Evolutionary conservation across 2,113 vertebrate genomes (phyloP).

Genomic region (Malurus cyaneus): DNA sequence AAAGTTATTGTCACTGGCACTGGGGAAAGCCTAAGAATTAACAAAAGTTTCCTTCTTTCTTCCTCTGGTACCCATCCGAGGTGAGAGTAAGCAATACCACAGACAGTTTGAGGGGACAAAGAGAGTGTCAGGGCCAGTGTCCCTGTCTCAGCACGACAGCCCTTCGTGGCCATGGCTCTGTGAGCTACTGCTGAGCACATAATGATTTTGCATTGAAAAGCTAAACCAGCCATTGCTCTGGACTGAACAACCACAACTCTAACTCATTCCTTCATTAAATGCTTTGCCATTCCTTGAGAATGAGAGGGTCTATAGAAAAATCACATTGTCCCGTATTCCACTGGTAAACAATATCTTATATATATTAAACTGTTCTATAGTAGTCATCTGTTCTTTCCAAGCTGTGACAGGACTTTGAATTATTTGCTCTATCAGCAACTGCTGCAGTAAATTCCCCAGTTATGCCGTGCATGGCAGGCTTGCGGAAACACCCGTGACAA

Average conservation of each 20-base stretch:
- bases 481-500: slow-evolving; percentile 35
- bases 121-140: not conserved
- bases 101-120: not conserved
- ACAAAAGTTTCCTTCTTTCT: not conserved
- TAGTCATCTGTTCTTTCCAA: slow-evolving; percentile 50
- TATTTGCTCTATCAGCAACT: slow-evolving; percentile 22
- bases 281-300: slow-evolving; percentile 21
- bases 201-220: not conserved
- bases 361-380: slow-evolving; percentile 12
- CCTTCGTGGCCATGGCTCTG: not conserved
- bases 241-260: not conserved
- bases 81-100: not conserved
- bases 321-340: not conserved
- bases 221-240: not conserved
- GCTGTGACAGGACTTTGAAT: slow-evolving; percentile 45
- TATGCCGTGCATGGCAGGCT: not conserved
- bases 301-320: slow-evolving; percentile 4
- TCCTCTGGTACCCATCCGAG: not conserved
- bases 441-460: slow-evolving; percentile 20
- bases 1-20: not conserved
- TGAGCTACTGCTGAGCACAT: not conserved
- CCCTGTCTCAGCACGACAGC: not conserved
- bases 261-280: slow-evolving; percentile 28
- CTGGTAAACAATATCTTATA: not conserved
- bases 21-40: not conserved